These are phyloP conservation scores for Ctenomys sociabilis DNA, from an alignment of 2,113 vertebrate species.

Conservation along the genomic window DNA sequence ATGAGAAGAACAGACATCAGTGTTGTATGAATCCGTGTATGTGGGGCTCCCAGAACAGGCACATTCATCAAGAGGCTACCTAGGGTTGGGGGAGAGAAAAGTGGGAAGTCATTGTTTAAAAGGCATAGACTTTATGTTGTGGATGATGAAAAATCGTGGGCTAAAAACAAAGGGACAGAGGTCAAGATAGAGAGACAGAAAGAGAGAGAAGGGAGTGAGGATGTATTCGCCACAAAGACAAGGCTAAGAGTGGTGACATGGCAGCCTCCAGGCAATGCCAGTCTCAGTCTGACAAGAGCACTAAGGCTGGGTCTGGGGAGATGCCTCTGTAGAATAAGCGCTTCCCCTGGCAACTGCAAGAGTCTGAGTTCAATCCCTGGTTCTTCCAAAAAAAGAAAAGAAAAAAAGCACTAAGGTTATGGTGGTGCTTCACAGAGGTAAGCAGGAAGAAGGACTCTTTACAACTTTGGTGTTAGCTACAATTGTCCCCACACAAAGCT, in stretches of 20 bases:
- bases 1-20: not conserved
- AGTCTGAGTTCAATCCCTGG: no score
- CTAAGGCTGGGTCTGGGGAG: no score
- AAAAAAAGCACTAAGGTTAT: no score
- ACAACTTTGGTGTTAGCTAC: not conserved
- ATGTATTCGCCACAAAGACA: not conserved
- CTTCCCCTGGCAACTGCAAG: no score
- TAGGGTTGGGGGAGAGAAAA: no score
- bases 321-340: no score
- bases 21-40: no score
- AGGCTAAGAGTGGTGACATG: not conserved
- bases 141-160: not conserved
- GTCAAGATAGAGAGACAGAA: not conserved
- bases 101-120: rapidly evolving
- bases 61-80: not conserved
- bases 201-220: not conserved
- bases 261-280: not conserved
- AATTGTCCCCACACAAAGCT: not conserved
- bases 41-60: not conserved
- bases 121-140: not conserved
- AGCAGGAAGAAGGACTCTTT: not conserved
- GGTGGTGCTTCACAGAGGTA: no score
- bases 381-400: no score
- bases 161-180: not conserved
- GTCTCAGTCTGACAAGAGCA: no score